A percentile compares a stretch with the other conserved stretches of the same genome.
phyloP scores from a whole-genome alignment of 2,888 invertebrate species.

The Seladonia tumulorum region DNA sequence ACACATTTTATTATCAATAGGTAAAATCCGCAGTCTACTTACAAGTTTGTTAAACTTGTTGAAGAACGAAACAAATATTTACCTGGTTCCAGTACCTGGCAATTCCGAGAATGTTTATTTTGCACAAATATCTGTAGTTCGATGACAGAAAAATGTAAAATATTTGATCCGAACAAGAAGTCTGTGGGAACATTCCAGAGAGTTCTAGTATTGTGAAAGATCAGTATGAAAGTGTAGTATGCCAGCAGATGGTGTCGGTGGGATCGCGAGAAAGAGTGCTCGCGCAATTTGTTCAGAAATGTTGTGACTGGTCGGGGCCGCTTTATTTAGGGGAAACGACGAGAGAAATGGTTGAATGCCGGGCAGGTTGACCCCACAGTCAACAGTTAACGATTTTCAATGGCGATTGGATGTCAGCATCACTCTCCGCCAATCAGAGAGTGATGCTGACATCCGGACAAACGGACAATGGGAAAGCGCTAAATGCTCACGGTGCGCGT shows the following conservation, averaged over 20 bases:
- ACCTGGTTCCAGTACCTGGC: not conserved
- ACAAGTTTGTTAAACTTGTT: not conserved
- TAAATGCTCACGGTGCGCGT: constrained; percentile 68
- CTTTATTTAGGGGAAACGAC: constrained; percentile 42
- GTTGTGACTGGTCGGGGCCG: constrained; percentile 45
- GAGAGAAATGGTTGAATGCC: constrained; percentile 41
- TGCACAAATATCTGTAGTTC: too few relatives aligned
- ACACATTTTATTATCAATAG: too few relatives aligned
- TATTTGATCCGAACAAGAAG: not conserved
- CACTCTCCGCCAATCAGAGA: constrained; percentile 71
- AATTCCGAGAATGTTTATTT: too few relatives aligned
- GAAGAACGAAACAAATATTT: not conserved
- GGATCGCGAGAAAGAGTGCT: constrained; percentile 7
- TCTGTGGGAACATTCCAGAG: not conserved
- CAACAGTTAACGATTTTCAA: constrained; percentile 72
- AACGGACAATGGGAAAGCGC: constrained; percentile 67
- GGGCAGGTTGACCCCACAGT: constrained; percentile 65
- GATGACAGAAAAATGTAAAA: not conserved
- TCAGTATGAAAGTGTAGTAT: not conserved
- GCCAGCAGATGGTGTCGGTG: constrained; percentile 3
- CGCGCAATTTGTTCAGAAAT: constrained; percentile 40
- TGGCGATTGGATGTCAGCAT: constrained; percentile 73
- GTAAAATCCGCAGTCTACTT: too few relatives aligned
- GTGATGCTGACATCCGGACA: constrained; percentile 71
- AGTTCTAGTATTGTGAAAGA: not conserved